A percentile compares a stretch with the other conserved stretches of the same genome.
phyloP scores from a whole-genome alignment of 2,797 vertebrate genomes.

The Aulostomus chinensis region DNA sequence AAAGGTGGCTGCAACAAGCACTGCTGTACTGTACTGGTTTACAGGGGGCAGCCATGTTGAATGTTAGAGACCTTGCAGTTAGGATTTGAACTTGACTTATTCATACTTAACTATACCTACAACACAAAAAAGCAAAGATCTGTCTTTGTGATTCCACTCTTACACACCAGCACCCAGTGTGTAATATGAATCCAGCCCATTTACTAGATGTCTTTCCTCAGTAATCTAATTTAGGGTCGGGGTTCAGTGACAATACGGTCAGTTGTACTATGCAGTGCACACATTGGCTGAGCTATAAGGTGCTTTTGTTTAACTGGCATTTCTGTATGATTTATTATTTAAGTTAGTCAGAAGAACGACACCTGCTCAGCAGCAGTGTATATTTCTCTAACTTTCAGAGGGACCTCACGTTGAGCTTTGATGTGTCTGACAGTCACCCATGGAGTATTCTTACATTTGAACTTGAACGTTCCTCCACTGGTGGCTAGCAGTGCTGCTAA shows the following conservation, averaged over 20 bases:
- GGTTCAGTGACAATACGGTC: constrained; percentile 7
- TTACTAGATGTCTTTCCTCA: neutral
- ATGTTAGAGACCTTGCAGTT: neutral
- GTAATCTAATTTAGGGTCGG: constrained; percentile 18
- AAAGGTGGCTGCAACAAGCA: neutral
- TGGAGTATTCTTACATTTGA: constrained; percentile 46
- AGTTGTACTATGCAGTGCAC: neutral
- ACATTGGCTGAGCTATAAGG: too few species aligned
- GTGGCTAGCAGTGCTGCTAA: constrained; percentile 19
- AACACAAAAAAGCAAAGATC: too few species aligned
- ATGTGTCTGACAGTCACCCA: constrained; percentile 1
- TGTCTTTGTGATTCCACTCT: constrained; percentile 12
- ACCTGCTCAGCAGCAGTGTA: too few species aligned
- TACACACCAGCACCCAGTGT: constrained; percentile 15
- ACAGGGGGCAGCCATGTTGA: constrained; percentile 34
- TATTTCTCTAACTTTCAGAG: neutral
- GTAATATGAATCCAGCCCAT: constrained; percentile 9
- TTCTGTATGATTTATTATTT: too few species aligned
- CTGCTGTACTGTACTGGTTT: constrained; percentile 2
- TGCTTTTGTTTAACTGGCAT: too few species aligned
- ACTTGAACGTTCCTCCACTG: constrained; percentile 49
- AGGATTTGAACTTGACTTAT: neutral
- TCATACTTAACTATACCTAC: constrained; percentile 2
- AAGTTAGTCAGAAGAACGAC: too few species aligned
- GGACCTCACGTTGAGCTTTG: neutral